These are phyloP conservation scores for Drosophila pandora DNA, from an alignment of 1,140 invertebrate genomes.

Conservation along the genomic window DNA sequence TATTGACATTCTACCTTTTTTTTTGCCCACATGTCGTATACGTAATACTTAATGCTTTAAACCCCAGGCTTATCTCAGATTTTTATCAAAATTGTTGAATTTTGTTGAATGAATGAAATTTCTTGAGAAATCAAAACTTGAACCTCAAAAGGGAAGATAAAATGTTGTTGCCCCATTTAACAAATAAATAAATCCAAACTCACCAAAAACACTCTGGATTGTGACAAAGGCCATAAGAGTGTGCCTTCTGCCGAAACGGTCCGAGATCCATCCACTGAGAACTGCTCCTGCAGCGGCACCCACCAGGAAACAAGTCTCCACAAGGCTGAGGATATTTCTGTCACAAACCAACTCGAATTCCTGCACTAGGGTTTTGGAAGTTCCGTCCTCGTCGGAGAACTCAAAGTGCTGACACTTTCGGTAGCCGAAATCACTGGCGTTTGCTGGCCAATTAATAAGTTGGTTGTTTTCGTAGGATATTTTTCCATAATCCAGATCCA, in stretches of 20 bases:
- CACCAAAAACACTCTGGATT: conserved; percentile 74
- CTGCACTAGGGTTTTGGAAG: conserved; percentile 86
- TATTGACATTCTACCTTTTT: not conserved
- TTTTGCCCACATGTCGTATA: not conserved
- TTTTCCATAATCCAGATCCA: conserved; percentile 65
- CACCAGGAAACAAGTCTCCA: conserved; percentile 88
- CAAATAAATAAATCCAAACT: conserved; percentile 32
- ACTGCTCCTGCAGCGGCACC: conserved; percentile 89
- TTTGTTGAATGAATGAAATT: not conserved
- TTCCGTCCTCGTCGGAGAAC: conserved; percentile 86
- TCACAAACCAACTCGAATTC: conserved; percentile 88
- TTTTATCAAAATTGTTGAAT: not conserved
- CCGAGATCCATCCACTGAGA: conserved; percentile 88
- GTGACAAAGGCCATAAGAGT: conserved; percentile 86
- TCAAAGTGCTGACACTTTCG: conserved; percentile 87
- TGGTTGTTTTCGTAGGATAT: conserved; percentile 46
- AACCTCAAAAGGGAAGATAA: not conserved
- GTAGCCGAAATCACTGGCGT: conserved; percentile 38
- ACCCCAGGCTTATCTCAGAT: not conserved
- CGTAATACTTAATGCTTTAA: not conserved
- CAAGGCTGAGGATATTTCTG: conserved; percentile 85
- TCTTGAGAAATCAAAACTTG: not conserved
- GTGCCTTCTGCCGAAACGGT: conserved; percentile 89
- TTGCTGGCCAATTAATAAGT: conserved; percentile 56
- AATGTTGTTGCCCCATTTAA: not conserved